Evolutionary conservation across 2,888 invertebrate species (phyloP).

Genomic region (Aleiodes leptofemur): DNA sequence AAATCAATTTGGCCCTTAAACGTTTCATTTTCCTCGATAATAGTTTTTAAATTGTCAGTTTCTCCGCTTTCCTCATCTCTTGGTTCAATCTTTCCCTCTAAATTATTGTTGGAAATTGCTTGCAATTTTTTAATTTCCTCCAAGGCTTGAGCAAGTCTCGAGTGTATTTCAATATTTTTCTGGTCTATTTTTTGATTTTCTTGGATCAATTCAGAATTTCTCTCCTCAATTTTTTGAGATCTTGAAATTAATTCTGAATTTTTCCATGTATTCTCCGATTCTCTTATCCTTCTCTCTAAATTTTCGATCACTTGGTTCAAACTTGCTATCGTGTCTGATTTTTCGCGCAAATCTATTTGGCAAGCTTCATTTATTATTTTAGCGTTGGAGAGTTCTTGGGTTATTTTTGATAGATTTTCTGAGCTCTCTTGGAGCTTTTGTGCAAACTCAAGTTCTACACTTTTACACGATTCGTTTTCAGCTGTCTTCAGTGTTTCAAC

Average conservation of each 20-base stretch:
- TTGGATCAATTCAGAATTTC: slow-evolving; percentile 37
- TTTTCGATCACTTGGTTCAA: slow-evolving; percentile 54
- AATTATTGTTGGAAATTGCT: slow-evolving; percentile 64
- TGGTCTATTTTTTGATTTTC: slow-evolving; percentile 45
- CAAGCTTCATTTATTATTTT: slow-evolving; percentile 46
- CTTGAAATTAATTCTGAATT: slow-evolving; percentile 39
- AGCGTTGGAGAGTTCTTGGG: slow-evolving; percentile 41
- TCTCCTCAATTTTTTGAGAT: slow-evolving; percentile 41
- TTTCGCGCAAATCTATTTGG: slow-evolving; percentile 43
- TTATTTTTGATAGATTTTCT: slow-evolving; percentile 66
- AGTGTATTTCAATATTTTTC: slow-evolving; percentile 12
- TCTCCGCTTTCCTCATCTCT: slow-evolving; percentile 64
- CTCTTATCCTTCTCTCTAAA: slow-evolving; percentile 55
- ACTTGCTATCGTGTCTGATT: slow-evolving; percentile 45
- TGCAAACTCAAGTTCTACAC: slow-evolving; percentile 58
- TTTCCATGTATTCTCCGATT: slow-evolving; percentile 48
- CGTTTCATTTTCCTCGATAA: slow-evolving; percentile 81
- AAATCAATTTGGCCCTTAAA: slow-evolving; percentile 89
- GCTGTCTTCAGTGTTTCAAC: slow-evolving; percentile 75
- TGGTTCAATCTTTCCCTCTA: slow-evolving; percentile 77
- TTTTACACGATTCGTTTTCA: not conserved
- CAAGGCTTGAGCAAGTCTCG: not conserved
- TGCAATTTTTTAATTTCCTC: slow-evolving; percentile 26
- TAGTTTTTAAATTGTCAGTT: slow-evolving; percentile 61
- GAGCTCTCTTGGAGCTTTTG: slow-evolving; percentile 72